phyloP scores from a whole-genome alignment of 2,113 vertebrate genomes.

The Erpornis zantholeuca region DNA sequence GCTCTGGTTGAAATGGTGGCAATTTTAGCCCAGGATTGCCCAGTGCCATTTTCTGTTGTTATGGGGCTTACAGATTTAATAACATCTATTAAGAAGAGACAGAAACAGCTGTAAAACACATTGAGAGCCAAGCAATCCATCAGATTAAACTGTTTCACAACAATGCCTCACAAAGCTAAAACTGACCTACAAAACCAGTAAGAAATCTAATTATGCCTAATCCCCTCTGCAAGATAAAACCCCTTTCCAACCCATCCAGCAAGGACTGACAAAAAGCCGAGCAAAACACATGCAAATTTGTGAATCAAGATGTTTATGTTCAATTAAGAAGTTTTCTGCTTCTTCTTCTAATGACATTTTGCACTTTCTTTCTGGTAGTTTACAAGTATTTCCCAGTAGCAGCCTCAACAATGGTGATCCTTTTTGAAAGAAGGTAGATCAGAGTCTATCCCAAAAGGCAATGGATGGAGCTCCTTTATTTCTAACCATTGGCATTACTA shows the following conservation, averaged over 20 bases:
- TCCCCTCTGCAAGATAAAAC: neutral
- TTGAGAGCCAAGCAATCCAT: neutral
- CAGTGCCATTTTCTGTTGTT: neutral
- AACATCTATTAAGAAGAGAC: constrained; percentile 70
- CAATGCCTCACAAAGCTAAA: neutral
- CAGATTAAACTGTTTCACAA: neutral
- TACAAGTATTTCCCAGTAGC: neutral
- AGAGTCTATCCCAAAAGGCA: fast-evolving
- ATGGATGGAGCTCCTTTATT: neutral
- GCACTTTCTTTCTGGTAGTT: neutral
- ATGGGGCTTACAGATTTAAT: constrained; percentile 72
- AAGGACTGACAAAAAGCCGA: neutral
- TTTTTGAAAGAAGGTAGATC: neutral
- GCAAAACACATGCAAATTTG: fast-evolving
- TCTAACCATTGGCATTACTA: neutral
- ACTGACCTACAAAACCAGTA: neutral
- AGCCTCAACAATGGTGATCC: neutral
- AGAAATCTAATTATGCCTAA: neutral
- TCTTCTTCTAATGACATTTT: neutral
- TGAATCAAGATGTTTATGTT: neutral
- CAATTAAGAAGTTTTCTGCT: neutral
- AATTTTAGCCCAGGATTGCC: constrained; percentile 66
- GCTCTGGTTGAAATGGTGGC: constrained; percentile 30
- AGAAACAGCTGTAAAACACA: neutral
- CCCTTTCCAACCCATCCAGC: neutral